These are phyloP conservation scores for Prostheceraeus crozeri DNA, from an alignment of 2,888 invertebrate species.

Conservation along the genomic window DNA sequence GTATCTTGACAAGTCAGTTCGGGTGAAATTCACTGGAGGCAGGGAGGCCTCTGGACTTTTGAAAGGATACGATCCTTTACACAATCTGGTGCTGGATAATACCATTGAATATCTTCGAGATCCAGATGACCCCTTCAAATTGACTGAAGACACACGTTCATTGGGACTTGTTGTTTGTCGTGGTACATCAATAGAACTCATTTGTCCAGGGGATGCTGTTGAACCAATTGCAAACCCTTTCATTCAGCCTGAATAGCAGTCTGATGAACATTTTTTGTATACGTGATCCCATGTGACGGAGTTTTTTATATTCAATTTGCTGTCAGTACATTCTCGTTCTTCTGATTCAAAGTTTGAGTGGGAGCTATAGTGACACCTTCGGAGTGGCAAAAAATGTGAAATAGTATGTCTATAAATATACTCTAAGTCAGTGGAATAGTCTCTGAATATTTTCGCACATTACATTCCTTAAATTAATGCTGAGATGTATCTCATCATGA, in stretches of 20 bases:
- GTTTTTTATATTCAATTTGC: too few relatives aligned
- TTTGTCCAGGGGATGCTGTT: slow-evolving; percentile 97
- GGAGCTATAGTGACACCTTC: too few relatives aligned
- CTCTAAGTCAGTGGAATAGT: too few relatives aligned
- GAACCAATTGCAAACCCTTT: slow-evolving; percentile 99
- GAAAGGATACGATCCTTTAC: slow-evolving; percentile 81
- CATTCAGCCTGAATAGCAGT: slow-evolving; percentile 39
- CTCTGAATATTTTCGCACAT: too few relatives aligned
- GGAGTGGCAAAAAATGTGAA: too few relatives aligned
- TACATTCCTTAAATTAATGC: too few relatives aligned
- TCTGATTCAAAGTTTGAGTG: too few relatives aligned
- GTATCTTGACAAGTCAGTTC: slow-evolving; percentile 89
- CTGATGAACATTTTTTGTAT: too few relatives aligned
- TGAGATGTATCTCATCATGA: too few relatives aligned
- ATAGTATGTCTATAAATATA: too few relatives aligned
- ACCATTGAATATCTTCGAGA: slow-evolving; percentile 90
- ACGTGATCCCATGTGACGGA: too few relatives aligned
- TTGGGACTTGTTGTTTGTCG: slow-evolving; percentile 86
- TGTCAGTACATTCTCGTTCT: too few relatives aligned
- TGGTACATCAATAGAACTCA: slow-evolving; percentile 92
- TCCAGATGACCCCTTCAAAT: slow-evolving; percentile 91
- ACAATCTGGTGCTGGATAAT: slow-evolving; percentile 92
- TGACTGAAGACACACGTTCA: slow-evolving; percentile 84
- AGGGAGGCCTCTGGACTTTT: slow-evolving; percentile 82
- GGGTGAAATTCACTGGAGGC: slow-evolving; percentile 86